Percentiles rank a stretch among this genome's conserved stretches.
Evolutionary conservation across 2,888 invertebrate genomes (phyloP).

Genomic region (Baronia brevicornis): DNA sequence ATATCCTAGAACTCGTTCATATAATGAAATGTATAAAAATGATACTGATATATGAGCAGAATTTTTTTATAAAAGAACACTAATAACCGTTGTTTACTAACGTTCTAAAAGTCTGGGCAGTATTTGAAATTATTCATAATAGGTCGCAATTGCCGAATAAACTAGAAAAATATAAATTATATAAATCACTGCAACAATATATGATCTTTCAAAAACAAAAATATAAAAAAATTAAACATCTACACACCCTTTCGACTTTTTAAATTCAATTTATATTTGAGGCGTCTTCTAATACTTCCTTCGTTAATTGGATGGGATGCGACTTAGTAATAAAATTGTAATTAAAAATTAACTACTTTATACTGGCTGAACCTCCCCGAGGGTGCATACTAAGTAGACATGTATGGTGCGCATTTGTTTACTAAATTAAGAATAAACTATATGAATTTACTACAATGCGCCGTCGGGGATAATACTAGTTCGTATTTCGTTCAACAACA

Average conservation of each 20-base stretch:
- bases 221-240: not conserved
- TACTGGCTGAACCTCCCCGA: slow-evolving; percentile 52
- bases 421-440: slow-evolving; percentile 60
- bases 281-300: slow-evolving; percentile 51
- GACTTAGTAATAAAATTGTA: slow-evolving; percentile 68
- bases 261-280: slow-evolving; percentile 8
- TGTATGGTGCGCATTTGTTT: slow-evolving; percentile 58
- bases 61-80: no score
- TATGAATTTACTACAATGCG: slow-evolving; percentile 53
- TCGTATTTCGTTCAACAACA: slow-evolving; percentile 5
- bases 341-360: slow-evolving; percentile 74
- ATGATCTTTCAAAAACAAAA: not conserved
- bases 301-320: slow-evolving; percentile 68
- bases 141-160: no score
- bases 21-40: no score
- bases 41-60: no score
- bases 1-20: no score
- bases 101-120: no score
- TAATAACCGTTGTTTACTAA: no score
- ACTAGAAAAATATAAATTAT: no score
- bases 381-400: slow-evolving; percentile 71
- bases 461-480: slow-evolving; percentile 16
- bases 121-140: no score
- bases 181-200: no score
- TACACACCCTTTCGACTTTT: no score